Base-by-base conservation (phyloP, 2,888 invertebrate genomes). In the Callyntrura sp. region DNA sequence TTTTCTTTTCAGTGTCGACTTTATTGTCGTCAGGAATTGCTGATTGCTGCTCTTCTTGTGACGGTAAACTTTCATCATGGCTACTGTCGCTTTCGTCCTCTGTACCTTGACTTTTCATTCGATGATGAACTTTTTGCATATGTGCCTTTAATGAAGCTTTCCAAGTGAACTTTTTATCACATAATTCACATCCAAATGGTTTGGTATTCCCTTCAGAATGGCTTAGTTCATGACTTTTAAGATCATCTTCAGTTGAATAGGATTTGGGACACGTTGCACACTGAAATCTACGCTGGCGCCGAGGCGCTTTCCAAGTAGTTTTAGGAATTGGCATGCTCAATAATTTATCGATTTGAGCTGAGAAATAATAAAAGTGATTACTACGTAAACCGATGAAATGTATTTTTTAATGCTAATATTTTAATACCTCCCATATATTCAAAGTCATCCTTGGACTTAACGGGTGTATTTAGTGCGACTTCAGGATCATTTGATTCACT, bases 271-370 rank as follows among this genome's bases (percentile, higher is more conserved):
- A 88, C 0, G 4, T 14, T 45, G 20, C 11, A 55, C 88, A 88
- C 60, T 89, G 84, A 25, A 57, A 57, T 43, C 76, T 78, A 9
- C 84, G 76, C 51, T 84, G 81, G 20, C 81, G 65, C 0, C 43
- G 17, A 1, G 83, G 23, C 3, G 65, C 43, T 23, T 79, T 89
- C 83, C 84, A 88, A 1, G 43, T 6, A 25, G 28, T 65, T 35
- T 17, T 28, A 17, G 84, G 65, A 0, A 85, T 60, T 9, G 84
- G 60, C 85, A 85, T 79, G 11, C 68, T 78, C 11, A 90, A 35
- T 62, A 90, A 51, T 43, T 85, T 90, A 45, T 90, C 90, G n/a
- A 90, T 90, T 85, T 90, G 68, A 60, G 90, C 90, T 90, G 14
- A n/a, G 3, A 20, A n/a, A n/a, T n/a, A n/a, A n/a, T n/a, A n/a